Percentiles rank a stretch among this genome's conserved stretches.
Evolutionary conservation across 2,797 vertebrate genomes (phyloP).

Genomic region (Cirrhinus mrigala): DNA sequence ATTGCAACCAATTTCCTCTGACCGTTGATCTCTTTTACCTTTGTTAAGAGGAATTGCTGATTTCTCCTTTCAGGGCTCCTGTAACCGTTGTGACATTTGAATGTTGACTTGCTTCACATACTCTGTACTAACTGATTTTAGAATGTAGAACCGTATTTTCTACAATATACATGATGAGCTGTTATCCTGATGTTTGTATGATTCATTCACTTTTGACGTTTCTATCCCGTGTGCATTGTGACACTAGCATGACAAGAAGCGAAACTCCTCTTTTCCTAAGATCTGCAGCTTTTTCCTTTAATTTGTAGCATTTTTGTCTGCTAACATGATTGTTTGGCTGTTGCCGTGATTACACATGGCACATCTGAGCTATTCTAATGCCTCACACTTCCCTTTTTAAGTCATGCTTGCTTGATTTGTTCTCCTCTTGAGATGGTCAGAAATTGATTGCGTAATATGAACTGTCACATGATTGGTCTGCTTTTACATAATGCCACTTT

Average conservation of each 20-base stretch:
- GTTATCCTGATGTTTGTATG: conserved; percentile 1
- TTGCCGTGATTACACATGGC: neutral
- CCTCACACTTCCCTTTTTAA: neutral
- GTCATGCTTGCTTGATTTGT: neutral
- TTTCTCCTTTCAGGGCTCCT: neutral
- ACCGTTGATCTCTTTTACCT: conserved; percentile 21
- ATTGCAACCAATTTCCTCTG: conserved; percentile 34
- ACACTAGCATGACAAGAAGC: neutral
- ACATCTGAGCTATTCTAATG: neutral
- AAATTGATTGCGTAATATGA: neutral
- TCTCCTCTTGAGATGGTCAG: neutral
- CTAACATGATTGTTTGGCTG: neutral
- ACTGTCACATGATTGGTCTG: neutral
- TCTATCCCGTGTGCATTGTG: neutral
- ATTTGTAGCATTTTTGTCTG: neutral
- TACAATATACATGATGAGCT: neutral
- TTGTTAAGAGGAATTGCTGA: neutral
- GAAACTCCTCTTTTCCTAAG: neutral
- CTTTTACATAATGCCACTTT: neutral
- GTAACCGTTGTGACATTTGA: conserved; percentile 25
- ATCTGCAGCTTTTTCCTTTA: neutral
- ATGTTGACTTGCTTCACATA: neutral
- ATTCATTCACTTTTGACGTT: conserved; percentile 15
- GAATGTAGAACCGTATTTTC: neutral
- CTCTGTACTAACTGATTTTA: too few species aligned